Base-by-base conservation (phyloP, 2,797 vertebrate genomes). In the Miichthys miiuy region DNA sequence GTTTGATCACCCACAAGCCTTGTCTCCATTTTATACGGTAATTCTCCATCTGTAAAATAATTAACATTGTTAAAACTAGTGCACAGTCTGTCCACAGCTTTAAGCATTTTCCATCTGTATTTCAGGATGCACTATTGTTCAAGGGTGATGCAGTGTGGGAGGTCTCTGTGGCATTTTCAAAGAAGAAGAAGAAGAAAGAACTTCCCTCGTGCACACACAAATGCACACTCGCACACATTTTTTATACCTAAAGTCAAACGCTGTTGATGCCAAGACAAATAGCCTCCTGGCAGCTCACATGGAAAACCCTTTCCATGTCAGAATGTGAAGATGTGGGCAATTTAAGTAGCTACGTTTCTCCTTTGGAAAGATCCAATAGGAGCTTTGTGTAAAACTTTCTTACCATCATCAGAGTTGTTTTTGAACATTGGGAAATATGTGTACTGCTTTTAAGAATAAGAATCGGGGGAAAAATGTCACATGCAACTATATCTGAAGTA, bases 221-320 rank as follows among this genome's bases (percentile, higher is more conserved):
- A 74, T 8, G 12, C 74, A 81, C 72, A 75, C 63, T 51, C 78
- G 42, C 68, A 82, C 77, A 83, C 73, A 68, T 78, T 81, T 86
- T 80, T 84, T 62, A 57, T 89, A 80, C 81, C 84, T 88, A 69
- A 79, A 90, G 82, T 88, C 83, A 81, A 87, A 89, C 27, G 16
- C 73, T 30, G 27, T 10, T 21, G 52, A 58, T 88, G 93, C 93
- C 93, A 94, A 93, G 84, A 87, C 84, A 92, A 95, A 93, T 76
- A 91, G 82, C 68, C 71, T 76, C 72, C 88, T 93, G 92, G 90
- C 91, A 90, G 77, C 72, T 13, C 6, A 70, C 68, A 68, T 84
- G 87, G 89, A 92, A 90, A 94, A 89, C 61, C 73, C 66, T 87
- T 70, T 68, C 55, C 74, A 81, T 83, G 80, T 82, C 63, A 88